phyloP scores from a whole-genome alignment of 1,140 invertebrate species.

The Micrasema minimum region DNA sequence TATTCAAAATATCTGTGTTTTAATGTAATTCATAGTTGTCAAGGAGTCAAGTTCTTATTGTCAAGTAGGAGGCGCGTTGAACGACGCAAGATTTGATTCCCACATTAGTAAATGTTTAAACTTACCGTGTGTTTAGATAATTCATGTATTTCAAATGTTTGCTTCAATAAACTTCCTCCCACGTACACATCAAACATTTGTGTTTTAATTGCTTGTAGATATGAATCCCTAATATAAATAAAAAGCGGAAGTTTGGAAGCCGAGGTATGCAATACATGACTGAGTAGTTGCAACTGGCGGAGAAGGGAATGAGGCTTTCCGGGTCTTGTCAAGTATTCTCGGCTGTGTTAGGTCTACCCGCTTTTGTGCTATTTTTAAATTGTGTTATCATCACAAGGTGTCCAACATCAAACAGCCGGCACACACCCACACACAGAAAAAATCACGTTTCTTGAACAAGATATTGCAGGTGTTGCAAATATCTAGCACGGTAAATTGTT shows the following conservation, averaged over 20 bases:
- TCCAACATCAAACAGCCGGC: slow-evolving; percentile 13
- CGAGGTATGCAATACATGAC: not conserved
- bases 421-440: too few species aligned
- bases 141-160: slow-evolving; percentile 28
- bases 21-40: not conserved
- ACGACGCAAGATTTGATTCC: not conserved
- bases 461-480: too few species aligned
- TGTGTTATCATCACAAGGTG: slow-evolving; percentile 23
- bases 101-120: slow-evolving; percentile 4
- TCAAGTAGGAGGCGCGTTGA: not conserved
- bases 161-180: slow-evolving; percentile 24
- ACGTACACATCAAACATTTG: slow-evolving; percentile 14
- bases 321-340: not conserved
- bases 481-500: too few species aligned
- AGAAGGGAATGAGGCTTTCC: not conserved
- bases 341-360: not conserved
- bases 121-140: slow-evolving; percentile 19
- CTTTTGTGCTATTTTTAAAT: slow-evolving; percentile 32
- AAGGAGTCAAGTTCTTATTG: slow-evolving; percentile 9
- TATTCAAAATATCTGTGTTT: not conserved
- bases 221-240: too few species aligned
- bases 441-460: too few species aligned
- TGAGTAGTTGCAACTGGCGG: not conserved
- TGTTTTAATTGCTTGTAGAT: slow-evolving; percentile 30
- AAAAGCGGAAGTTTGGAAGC: not conserved